Evolutionary conservation across 2,888 invertebrate genomes (phyloP), one percentile per base, ranked within the genome.

Genomic region (Odontocerum albicorne): DNA sequence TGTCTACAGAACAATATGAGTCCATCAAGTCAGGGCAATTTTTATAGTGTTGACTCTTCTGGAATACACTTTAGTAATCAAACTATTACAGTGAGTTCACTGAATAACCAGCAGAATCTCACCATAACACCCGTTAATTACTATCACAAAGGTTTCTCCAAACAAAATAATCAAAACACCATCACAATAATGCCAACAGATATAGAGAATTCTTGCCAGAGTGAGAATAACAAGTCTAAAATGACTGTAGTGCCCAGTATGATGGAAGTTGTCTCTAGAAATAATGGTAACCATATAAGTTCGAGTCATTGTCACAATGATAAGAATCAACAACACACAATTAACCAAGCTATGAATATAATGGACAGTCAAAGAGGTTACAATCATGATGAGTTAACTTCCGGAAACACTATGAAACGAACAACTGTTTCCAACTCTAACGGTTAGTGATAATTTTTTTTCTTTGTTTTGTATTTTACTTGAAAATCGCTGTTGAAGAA

Each of bases 1-100:
- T n/a, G 27, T 21, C 33, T 33, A 4, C 44, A 38, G n/a, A 51
- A 44, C 21, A 40, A 12, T 6, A 35, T 32, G 43, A 51, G 36
- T 35, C 51, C 35, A 27, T 40, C 42, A n/a, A 44, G 36, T 8
- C 51, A 49, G 51, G 55, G 53, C 42, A 33, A 53, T 31, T 55
- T 42, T 35, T 60, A 71, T 57, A 66, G 72, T 1, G 73, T 73
- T 1, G 77, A 77, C 59, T 74, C 77, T 1, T 71, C 72, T 2
- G 75, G 75, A 32, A 67, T 74, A 57, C 74, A 72, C 55, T 76
- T 73, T 66, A 70, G 64, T 49, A 55, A 55, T 39, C 74, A 71
- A 55, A 68, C 65, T 54, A 68, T 73, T 65, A 66, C 64, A 38
- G 61, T 68, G 1, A 64, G 71, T 2, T 59, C 68, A 1, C 59